Evolutionary conservation across 2,113 vertebrate species (phyloP), one percentile per base, ranked within the genome.

Genomic region (Scomber colias): DNA sequence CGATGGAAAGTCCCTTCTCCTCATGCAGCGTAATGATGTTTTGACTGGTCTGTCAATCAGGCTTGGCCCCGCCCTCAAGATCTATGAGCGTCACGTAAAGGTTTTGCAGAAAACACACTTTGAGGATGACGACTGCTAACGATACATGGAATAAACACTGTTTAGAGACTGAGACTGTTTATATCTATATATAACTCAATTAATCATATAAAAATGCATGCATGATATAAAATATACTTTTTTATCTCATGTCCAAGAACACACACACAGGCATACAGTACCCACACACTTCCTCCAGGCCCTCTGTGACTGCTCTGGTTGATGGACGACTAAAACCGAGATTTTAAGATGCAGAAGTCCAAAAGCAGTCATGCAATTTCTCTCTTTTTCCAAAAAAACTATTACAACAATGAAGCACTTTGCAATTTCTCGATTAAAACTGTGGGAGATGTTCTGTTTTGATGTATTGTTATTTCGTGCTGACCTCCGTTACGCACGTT

Each of bases 21-120:
- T 97, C 62, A 97, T 97, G 96, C 96, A 97, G 68, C 96, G 96
- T 56, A 96, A 95, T 0, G 96, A 97, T 4, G 96, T 97, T 77
- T 89, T 97, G 79, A 97, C 96, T 0, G 96, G 96, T 71, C 92
- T 97, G 68, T 96, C 96, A 31, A 97, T 97, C 92, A 95, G 95
- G 68, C 93, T 97, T 3, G 96, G 96, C 56, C 96, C 96, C 0
- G 96, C 96, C 64, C 95, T 97, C 67, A 97, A 97, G 90, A 97
- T 97, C 88, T 97, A 97, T 3, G 96, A 97, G 90, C 95, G 95
- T 11, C 96, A 97, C 48, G 94, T 97, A 54, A 97, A 97, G 90
- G 95, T 95, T 86, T 92, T 97, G 62, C 96, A 97, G 86, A 96
- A 94, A 89, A 95, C 94, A 76, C 96, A 97, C 88, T 97, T 97